Evolutionary conservation across 1,140 invertebrate species (phyloP).

Genomic region (Zaprionus ghesquierei): DNA sequence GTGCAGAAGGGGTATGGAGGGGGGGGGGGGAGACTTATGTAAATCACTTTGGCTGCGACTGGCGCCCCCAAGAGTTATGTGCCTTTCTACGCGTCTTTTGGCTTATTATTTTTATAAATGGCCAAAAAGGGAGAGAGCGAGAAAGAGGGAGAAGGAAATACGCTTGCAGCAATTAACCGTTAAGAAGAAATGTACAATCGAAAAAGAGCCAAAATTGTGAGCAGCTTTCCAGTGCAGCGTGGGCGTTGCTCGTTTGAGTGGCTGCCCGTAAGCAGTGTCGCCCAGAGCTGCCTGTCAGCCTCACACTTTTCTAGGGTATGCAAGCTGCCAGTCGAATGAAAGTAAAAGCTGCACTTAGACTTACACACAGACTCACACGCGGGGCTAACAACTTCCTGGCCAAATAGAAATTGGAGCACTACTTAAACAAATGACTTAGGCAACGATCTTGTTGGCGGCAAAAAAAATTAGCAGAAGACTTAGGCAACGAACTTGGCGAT

Average conservation of each 20-base stretch:
- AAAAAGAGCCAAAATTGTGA: neutral
- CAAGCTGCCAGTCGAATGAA: constrained; percentile 35
- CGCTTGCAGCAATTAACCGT: constrained; percentile 27
- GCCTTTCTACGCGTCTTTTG: constrained; percentile 26
- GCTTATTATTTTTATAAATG: constrained; percentile 46
- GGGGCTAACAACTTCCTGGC: neutral
- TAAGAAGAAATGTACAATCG: too few species aligned
- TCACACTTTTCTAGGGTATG: neutral
- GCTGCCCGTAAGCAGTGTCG: too few species aligned
- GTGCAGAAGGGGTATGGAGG: too few species aligned
- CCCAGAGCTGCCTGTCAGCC: neutral
- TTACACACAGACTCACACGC: neutral
- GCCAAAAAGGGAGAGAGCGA: neutral
- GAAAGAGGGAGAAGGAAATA: neutral
- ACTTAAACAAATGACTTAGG: constrained; percentile 37
- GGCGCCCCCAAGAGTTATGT: constrained; percentile 20
- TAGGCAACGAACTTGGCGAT: neutral
- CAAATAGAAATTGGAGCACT: constrained; percentile 41
- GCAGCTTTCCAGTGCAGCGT: constrained; percentile 17
- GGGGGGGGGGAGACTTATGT: constrained; percentile 30
- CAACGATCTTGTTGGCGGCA: constrained; percentile 43
- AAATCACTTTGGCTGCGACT: constrained; percentile 23
- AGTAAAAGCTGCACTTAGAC: constrained; percentile 57
- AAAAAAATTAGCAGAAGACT: constrained; percentile 61
- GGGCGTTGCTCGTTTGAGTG: neutral